Percentiles rank a stretch among this genome's conserved stretches.
Conservation (phyloP, 2,888 invertebrate species). For the Mesochorus sp. region DNA sequence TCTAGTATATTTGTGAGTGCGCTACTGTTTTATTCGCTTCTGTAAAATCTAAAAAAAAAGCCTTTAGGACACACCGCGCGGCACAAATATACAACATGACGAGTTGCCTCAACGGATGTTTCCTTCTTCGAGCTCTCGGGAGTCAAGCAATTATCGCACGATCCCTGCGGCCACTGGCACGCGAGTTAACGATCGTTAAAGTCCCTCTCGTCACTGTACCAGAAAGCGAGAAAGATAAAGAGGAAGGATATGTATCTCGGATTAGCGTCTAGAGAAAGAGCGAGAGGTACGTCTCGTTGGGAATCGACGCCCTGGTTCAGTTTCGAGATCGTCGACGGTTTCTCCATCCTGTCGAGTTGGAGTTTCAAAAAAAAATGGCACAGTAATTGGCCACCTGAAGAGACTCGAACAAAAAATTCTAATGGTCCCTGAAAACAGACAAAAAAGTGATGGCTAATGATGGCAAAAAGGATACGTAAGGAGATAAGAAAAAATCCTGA, state of each 20-base stretch:
- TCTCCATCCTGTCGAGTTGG: too few species aligned
- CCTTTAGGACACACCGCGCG: slow-evolving; percentile 27
- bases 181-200: slow-evolving; percentile 57
- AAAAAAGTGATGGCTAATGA: too few species aligned
- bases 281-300: not conserved
- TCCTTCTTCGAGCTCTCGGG: slow-evolving; percentile 33
- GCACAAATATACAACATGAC: slow-evolving; percentile 12
- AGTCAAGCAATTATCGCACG: slow-evolving; percentile 49
- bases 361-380: too few species aligned
- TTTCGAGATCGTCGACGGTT: too few species aligned
- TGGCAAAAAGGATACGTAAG: too few species aligned
- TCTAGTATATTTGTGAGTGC: not conserved
- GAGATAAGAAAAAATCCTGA: too few species aligned
- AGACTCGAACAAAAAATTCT: too few species aligned
- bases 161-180: slow-evolving; percentile 22
- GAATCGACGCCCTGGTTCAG: too few species aligned
- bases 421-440: too few species aligned
- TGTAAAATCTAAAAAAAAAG: not conserved
- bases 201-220: slow-evolving; percentile 31
- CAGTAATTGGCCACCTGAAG: too few species aligned
- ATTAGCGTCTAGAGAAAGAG: not conserved
- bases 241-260: too few species aligned
- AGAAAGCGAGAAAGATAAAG: too few species aligned
- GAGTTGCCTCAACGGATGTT: slow-evolving; percentile 21
- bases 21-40: slow-evolving; percentile 26